A percentile compares a stretch with the other conserved stretches of the same genome.
Evolutionary conservation across 2,113 vertebrate genomes (phyloP).

Genomic region (Cyanoderma ruficeps): DNA sequence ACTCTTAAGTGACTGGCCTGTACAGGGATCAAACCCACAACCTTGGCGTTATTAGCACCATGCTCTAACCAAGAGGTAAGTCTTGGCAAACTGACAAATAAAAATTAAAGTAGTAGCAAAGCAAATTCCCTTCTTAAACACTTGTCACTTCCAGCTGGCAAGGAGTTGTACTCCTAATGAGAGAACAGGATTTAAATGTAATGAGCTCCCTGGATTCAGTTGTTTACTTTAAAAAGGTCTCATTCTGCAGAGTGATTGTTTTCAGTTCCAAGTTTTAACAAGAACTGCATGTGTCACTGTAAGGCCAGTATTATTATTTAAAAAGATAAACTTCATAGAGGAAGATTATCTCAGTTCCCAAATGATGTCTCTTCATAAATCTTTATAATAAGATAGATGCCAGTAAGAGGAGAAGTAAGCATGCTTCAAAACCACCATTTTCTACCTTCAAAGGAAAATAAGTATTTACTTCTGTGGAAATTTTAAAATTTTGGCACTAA

Average conservation of each 20-base stretch:
- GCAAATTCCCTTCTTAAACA: slow-evolving; percentile 22
- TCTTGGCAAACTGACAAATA: slow-evolving; percentile 47
- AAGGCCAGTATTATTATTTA: neutral
- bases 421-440: neutral
- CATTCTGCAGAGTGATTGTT: slow-evolving; percentile 7
- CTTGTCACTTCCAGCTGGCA: slow-evolving; percentile 55
- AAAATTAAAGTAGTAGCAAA: slow-evolving; percentile 52
- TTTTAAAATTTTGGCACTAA: neutral
- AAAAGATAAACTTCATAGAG: neutral
- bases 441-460: neutral
- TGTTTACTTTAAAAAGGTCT: slow-evolving; percentile 49
- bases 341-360: neutral
- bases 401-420: neutral
- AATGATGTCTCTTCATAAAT: neutral
- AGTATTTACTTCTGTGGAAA: neutral
- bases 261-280: slow-evolving; percentile 5
- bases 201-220: slow-evolving; percentile 16
- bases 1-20: neutral
- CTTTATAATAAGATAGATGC: neutral
- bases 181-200: slow-evolving; percentile 49
- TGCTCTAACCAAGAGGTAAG: neutral
- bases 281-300: neutral
- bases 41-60: neutral
- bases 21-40: neutral
- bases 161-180: slow-evolving; percentile 36